Evolutionary conservation across 2,888 invertebrate genomes (phyloP).

Genomic region (Lasioglossum figueresi): DNA sequence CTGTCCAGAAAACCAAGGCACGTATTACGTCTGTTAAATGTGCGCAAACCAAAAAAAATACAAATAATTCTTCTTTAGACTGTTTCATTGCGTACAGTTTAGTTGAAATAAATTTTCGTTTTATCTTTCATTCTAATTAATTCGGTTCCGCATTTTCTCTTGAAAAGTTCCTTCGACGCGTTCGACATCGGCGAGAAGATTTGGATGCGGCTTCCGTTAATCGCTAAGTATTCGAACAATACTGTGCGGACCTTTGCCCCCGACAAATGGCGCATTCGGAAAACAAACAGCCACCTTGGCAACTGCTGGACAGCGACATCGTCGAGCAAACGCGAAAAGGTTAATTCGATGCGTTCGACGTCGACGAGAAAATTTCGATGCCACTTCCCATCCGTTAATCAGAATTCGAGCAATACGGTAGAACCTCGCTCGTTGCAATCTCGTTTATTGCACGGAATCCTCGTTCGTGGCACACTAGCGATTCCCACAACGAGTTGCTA

Average conservation of each 20-base stretch:
- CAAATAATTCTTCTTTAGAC: no score
- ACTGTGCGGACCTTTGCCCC: not conserved
- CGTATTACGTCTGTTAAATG: constrained; percentile 46
- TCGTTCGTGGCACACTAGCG: not conserved
- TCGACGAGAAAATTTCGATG: not conserved
- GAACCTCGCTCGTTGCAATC: not conserved
- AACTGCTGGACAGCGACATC: no score
- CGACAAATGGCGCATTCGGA: not conserved
- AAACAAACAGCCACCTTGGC: not conserved
- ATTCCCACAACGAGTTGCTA: not conserved
- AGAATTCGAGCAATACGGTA: not conserved
- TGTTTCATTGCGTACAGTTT: no score
- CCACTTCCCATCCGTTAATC: not conserved
- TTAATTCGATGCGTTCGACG: not conserved
- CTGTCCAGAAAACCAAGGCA: constrained; percentile 51
- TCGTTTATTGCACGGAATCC: not conserved
- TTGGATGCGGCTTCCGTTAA: not conserved
- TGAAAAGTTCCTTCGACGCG: not conserved
- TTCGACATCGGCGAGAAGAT: not conserved
- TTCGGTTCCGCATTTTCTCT: not conserved
- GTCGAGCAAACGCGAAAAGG: not conserved
- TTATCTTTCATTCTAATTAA: no score
- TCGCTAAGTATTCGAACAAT: not conserved
- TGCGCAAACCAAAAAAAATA: constrained; percentile 19
- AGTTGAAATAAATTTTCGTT: no score